Percentiles rank a stretch among this genome's conserved stretches.
These are phyloP conservation scores for Ormyrus pomaceus DNA, from an alignment of 2,888 invertebrate species.

Conservation along the genomic window DNA sequence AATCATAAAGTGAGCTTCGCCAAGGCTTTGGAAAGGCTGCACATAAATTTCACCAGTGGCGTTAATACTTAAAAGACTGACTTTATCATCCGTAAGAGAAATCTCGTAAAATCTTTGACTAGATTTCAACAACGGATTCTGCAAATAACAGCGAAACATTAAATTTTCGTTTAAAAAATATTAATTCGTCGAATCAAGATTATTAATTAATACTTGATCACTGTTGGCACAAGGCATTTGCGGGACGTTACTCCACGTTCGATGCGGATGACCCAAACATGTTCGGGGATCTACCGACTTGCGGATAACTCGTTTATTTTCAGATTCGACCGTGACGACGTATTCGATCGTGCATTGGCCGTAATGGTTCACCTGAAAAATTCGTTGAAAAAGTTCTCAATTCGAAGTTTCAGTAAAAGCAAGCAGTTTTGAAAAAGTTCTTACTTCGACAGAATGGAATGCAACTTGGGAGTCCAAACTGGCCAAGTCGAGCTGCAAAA, in stretches of 20 bases:
- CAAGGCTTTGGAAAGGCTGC: conserved; percentile 75
- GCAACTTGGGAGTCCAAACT: conserved; percentile 66
- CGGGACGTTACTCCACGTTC: conserved; percentile 73
- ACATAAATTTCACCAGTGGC: conserved; percentile 74
- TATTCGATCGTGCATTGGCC: conserved; percentile 74
- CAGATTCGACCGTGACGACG: conserved; percentile 66
- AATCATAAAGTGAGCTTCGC: conserved; percentile 74
- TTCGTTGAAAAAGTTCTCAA: not conserved
- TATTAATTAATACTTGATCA: conserved; percentile 68
- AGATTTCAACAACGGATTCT: conserved; percentile 74
- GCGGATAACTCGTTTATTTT: conserved; percentile 67
- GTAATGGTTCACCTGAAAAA: conserved; percentile 70
- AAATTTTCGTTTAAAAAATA: conserved; percentile 5
- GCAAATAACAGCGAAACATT: conserved; percentile 48
- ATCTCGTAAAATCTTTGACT: conserved; percentile 73
- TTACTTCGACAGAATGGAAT: conserved; percentile 70
- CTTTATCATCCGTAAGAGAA: conserved; percentile 61
- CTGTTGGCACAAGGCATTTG: conserved; percentile 71
- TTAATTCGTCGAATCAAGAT: not conserved
- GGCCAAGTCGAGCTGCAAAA: conserved; percentile 79
- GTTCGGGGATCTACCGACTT: conserved; percentile 74
- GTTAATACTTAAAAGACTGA: conserved; percentile 68
- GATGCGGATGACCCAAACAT: conserved; percentile 69
- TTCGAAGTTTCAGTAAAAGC: not conserved
- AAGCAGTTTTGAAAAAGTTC: not conserved